These are phyloP conservation scores for Eudyptes chrysolophus DNA, from an alignment of 2,113 vertebrate species.

Conservation along the genomic window DNA sequence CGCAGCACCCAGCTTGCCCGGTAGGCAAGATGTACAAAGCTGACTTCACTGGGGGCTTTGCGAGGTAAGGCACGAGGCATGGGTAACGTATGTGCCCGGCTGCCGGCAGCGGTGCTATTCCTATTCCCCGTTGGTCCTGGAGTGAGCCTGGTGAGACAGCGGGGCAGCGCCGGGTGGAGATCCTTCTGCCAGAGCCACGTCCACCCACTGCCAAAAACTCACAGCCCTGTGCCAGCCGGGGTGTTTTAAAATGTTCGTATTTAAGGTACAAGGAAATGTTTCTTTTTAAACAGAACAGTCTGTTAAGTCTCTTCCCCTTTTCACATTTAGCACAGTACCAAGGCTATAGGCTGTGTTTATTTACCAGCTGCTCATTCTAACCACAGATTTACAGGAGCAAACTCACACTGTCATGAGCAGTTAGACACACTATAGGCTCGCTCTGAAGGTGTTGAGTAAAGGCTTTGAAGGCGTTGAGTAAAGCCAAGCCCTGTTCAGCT, in stretches of 20 bases:
- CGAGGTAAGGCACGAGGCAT: not conserved
- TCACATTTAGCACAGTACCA: not conserved
- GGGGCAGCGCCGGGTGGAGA: rapidly evolving
- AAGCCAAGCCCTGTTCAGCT: not conserved
- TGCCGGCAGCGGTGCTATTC: rapidly evolving
- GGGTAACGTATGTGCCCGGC: rapidly evolving
- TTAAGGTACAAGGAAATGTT: constrained; percentile 37
- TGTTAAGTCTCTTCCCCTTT: constrained; percentile 55
- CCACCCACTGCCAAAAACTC: not conserved
- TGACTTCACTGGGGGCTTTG: rapidly evolving
- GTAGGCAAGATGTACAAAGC: not conserved
- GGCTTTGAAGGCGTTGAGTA: not conserved
- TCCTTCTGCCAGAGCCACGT: not conserved
- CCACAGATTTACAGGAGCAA: constrained; percentile 7
- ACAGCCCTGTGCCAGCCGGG: not conserved
- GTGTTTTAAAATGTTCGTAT: not conserved
- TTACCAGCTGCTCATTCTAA: not conserved
- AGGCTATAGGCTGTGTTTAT: constrained; percentile 1
- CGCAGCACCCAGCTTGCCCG: rapidly evolving
- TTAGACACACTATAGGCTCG: not conserved
- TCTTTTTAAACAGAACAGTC: constrained; percentile 49
- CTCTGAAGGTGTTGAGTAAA: not conserved
- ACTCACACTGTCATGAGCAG: not conserved
- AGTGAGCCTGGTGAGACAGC: not conserved
- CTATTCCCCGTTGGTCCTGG: rapidly evolving